phyloP scores from a whole-genome alignment of 2,888 invertebrate genomes.

The Andrena bicolor region DNA sequence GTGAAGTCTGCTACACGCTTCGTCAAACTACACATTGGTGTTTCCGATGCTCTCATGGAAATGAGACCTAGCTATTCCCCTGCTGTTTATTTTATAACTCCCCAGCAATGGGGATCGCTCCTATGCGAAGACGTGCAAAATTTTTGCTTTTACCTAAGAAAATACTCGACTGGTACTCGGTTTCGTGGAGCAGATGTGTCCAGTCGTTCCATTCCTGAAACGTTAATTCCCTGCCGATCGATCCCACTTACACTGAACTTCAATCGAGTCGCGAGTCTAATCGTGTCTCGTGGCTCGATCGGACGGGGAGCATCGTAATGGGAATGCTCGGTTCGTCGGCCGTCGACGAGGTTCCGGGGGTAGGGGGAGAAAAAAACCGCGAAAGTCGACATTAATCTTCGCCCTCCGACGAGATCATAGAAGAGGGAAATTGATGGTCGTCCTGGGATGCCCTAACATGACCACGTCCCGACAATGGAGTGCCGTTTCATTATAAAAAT shows the following conservation, averaged over 20 bases:
- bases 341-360: conserved; percentile 15
- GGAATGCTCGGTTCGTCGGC: conserved; percentile 35
- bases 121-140: background rate
- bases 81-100: too few species aligned
- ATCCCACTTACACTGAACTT: conserved; percentile 62
- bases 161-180: background rate
- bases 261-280: conserved; percentile 44
- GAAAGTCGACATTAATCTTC: conserved; percentile 71
- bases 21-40: too few species aligned
- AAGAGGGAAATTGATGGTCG: conserved; percentile 72
- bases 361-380: conserved; percentile 54
- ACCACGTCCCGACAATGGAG: conserved; percentile 45
- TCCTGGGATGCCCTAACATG: conserved; percentile 47
- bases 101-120: too few species aligned
- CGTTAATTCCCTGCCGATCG: conserved; percentile 49
- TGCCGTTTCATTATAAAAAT: conserved; percentile 75
- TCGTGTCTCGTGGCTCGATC: conserved; percentile 24
- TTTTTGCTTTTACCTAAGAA: background rate
- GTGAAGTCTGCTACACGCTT: too few species aligned
- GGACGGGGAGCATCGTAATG: conserved; percentile 38
- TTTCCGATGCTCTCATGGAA: too few species aligned
- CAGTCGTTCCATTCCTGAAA: background rate
- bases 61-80: too few species aligned
- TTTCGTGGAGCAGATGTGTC: conserved; percentile 14
- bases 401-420: conserved; percentile 63